Percentiles rank a stretch among this genome's conserved stretches.
Evolutionary conservation across 1,140 invertebrate genomes (phyloP).

Genomic region (Drosophila suzukii): DNA sequence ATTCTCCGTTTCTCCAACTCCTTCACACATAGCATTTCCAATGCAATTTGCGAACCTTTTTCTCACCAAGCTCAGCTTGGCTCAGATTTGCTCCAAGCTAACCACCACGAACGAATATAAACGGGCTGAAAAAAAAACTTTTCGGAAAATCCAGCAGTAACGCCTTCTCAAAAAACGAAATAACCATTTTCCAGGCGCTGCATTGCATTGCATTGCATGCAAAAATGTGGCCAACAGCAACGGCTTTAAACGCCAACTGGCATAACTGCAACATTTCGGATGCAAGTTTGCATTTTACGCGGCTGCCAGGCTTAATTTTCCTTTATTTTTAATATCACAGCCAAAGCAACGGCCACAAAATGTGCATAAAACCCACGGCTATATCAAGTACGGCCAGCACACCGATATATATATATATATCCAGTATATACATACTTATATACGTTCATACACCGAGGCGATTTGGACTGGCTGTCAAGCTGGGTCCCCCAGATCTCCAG

Average conservation of each 20-base stretch:
- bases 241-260: slow-evolving; percentile 61
- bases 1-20: slow-evolving; percentile 1
- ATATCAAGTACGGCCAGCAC: slow-evolving; percentile 51
- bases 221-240: slow-evolving; percentile 69
- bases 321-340: slow-evolving; percentile 77
- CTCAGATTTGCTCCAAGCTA: slow-evolving; percentile 62
- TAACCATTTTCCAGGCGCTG: slow-evolving; percentile 64
- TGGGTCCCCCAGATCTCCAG: slow-evolving; percentile 58
- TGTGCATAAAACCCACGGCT: slow-evolving; percentile 76
- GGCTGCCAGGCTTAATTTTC: slow-evolving; percentile 82
- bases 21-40: slow-evolving; percentile 51
- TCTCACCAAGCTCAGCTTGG: slow-evolving; percentile 50
- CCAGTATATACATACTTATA: neutral
- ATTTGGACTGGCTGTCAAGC: slow-evolving; percentile 52
- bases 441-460: neutral
- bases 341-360: slow-evolving; percentile 51
- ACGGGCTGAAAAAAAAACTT: slow-evolving; percentile 27
- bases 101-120: slow-evolving; percentile 45
- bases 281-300: slow-evolving; percentile 81
- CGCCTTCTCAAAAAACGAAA: slow-evolving; percentile 70
- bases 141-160: slow-evolving; percentile 68
- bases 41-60: slow-evolving; percentile 64
- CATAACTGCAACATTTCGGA: slow-evolving; percentile 77
- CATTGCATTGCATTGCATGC: slow-evolving; percentile 74
- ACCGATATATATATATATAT: slow-evolving; percentile 5